Evolutionary conservation across 2,113 vertebrate genomes (phyloP), one percentile per base, ranked within the genome.

Genomic region (Ceuthmochares aereus): DNA sequence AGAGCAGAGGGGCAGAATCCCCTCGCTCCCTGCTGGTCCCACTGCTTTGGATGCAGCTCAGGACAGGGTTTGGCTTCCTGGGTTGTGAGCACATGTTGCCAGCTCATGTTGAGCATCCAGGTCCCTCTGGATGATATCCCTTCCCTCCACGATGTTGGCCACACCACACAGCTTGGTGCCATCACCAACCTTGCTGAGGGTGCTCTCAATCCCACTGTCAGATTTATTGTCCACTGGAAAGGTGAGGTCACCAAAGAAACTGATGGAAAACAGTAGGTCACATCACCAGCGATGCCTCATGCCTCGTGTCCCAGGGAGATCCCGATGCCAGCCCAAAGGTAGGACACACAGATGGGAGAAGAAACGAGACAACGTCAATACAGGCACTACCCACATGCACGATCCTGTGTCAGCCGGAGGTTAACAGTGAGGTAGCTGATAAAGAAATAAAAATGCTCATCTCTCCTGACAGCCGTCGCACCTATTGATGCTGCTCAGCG

Each of bases 311-410:
- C 55, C 40, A 30, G 40, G 29, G 66, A 56, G 15, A 60, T 20
- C 26, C 52, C 62, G 49, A 9, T 10, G 30, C 36, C 1, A 7
- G 34, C 27, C 23, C 0, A 0, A 29, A 19, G 62, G 56, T 2
- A 25, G 49, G 49, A 55, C 32, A 22, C 3, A 10, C 15, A 18
- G 26, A n/a, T 4, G 37, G 37, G 67, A 56, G 26, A 29, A 72
- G 63, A 72, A 72, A 40, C 0, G 7, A 60, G 54, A 26, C 14
- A 12, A 0, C 7, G 9, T 58, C 0, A 3, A 21, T 12, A 12
- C 34, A 6, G 42, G 42, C 7, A 8, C 3, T 25, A 13, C 23
- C 34, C 16, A 15, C 40, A 4, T 0, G 3, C 19, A 7, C 0
- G 2, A 32, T 6, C 32, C 18, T 0, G 0, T 34, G 67, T 4